A percentile compares a stretch with the other conserved stretches of the same genome.
Conservation (phyloP, 2,888 invertebrate species). For the Volucella zonaria region DNA sequence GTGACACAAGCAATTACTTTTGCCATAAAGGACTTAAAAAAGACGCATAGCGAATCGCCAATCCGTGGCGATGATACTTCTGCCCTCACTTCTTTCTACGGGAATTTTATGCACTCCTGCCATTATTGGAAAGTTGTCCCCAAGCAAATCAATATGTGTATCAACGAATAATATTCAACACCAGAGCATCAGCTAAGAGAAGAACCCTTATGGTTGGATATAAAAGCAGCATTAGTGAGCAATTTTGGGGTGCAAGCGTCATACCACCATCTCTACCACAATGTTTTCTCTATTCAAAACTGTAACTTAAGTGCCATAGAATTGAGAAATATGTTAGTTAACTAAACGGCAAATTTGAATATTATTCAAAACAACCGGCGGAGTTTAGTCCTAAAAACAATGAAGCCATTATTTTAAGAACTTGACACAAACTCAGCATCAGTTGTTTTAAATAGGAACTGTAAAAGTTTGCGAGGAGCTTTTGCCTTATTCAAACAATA, state of each 20-base stretch:
- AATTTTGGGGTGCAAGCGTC: slow-evolving; percentile 4
- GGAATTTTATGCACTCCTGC: neutral
- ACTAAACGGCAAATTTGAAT: slow-evolving; percentile 20
- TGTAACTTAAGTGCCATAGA: no score
- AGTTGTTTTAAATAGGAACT: neutral
- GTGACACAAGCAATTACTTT: neutral
- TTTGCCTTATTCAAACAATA: neutral
- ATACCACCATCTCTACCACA: slow-evolving; percentile 19
- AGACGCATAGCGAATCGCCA: neutral
- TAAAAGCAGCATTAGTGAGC: neutral
- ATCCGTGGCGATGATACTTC: neutral
- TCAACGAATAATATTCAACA: neutral
- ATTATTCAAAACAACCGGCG: neutral
- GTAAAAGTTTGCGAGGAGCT: slow-evolving; percentile 2
- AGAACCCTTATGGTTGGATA: neutral
- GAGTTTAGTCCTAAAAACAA: slow-evolving; percentile 7
- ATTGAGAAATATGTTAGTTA: slow-evolving; percentile 16
- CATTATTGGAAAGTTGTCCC: slow-evolving; percentile 7
- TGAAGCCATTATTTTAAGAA: slow-evolving; percentile 26
- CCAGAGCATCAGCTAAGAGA: neutral
- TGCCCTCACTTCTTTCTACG: neutral
- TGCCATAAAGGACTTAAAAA: neutral
- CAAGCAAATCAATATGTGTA: slow-evolving; percentile 3
- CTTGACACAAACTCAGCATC: slow-evolving; percentile 15
- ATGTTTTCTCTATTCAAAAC: neutral